A percentile compares a stretch with the other conserved stretches of the same genome.
These are phyloP conservation scores for Peromyscus polionotus DNA, from an alignment of 2,113 vertebrate genomes.

Conservation along the genomic window DNA sequence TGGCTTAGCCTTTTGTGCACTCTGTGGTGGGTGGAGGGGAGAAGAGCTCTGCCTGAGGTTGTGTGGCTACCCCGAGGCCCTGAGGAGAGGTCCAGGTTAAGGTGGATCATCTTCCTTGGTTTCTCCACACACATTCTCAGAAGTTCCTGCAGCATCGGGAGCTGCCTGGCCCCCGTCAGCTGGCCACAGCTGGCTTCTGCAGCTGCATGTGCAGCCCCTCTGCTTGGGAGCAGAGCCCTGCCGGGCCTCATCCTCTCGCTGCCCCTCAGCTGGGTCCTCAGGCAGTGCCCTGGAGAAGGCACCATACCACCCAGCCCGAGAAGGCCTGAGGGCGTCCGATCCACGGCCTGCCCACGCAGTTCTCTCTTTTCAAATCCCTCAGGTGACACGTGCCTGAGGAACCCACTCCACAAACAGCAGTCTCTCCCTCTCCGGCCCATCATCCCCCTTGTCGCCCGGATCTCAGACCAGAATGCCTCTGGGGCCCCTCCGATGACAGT, in stretches of 20 bases:
- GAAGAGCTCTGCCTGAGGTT: not conserved
- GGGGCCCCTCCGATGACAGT: constrained; percentile 97
- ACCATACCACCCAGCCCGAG: fast-evolving
- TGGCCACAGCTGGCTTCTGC: not conserved
- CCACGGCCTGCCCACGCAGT: not conserved
- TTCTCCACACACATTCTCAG: not conserved
- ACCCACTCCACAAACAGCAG: constrained; percentile 94
- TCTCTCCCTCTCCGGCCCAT: constrained; percentile 95
- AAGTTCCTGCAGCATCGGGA: not conserved
- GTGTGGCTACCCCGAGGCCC: fast-evolving
- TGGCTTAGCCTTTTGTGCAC: not conserved
- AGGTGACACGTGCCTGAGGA: constrained; percentile 89
- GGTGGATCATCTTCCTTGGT: not conserved
- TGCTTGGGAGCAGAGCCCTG: not conserved
- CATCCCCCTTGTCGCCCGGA: constrained; percentile 97
- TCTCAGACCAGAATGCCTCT: constrained; percentile 98
- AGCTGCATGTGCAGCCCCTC: not conserved
- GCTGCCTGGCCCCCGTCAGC: not conserved
- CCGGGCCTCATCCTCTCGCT: not conserved
- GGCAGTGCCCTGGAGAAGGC: not conserved
- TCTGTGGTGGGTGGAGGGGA: not conserved
- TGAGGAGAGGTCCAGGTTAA: not conserved
- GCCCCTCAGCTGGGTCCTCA: not conserved
- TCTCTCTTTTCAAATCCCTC: constrained; percentile 31
- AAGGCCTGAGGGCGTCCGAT: not conserved